These are phyloP conservation scores for Montipora capricornis DNA, from an alignment of 64 coral and sea anemone species.

Conservation along the genomic window DNA sequence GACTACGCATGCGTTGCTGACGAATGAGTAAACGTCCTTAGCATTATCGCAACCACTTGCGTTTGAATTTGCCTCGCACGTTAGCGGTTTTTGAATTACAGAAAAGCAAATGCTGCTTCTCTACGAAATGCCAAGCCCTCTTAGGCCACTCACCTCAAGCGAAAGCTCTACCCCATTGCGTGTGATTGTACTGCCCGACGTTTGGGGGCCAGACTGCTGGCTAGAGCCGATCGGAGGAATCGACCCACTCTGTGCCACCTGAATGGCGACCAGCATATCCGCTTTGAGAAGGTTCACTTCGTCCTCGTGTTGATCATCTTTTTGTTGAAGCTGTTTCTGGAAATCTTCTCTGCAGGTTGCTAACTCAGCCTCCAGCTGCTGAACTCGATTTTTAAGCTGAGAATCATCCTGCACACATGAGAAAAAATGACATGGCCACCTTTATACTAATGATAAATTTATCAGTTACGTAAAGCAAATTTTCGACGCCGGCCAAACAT, in stretches of 20 bases:
- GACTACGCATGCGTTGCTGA: too few relatives aligned
- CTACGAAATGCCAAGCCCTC: neutral
- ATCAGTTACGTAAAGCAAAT: too few relatives aligned
- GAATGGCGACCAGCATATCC: constrained; percentile 91
- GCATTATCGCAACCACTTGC: too few relatives aligned
- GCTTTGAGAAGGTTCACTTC: constrained; percentile 85
- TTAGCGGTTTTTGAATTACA: too few relatives aligned
- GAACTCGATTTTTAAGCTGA: constrained; percentile 47
- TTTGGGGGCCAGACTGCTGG: neutral
- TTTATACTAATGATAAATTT: too few relatives aligned
- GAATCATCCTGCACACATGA: constrained; percentile 37
- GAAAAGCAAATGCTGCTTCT: too few relatives aligned
- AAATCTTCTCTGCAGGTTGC: neutral
- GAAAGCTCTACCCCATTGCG: constrained; percentile 67
- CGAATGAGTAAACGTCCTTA: too few relatives aligned
- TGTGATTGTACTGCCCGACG: neutral
- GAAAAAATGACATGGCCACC: neutral
- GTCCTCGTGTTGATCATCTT: constrained; percentile 59
- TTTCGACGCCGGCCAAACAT: too few relatives aligned
- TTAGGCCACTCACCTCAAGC: constrained; percentile 36
- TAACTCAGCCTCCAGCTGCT: constrained; percentile 67
- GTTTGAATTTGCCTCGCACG: too few relatives aligned
- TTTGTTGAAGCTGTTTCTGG: constrained; percentile 44
- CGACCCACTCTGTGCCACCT: constrained; percentile 68
- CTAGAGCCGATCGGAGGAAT: neutral